These are phyloP conservation scores for Venustoraphidia nigricollis DNA, from an alignment of 2,888 invertebrate species.

Conservation along the genomic window DNA sequence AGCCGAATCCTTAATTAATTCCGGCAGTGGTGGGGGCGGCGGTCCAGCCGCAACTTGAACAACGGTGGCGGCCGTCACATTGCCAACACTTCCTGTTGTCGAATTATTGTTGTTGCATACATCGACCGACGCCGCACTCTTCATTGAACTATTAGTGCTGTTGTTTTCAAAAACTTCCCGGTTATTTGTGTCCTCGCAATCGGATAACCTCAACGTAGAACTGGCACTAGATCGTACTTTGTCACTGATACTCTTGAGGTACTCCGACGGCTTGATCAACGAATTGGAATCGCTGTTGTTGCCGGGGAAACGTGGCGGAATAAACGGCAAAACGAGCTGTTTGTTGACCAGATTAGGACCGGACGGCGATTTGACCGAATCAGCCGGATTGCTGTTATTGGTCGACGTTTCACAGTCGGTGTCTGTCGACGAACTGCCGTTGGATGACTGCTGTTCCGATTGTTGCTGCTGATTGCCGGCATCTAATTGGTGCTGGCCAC, in stretches of 20 bases:
- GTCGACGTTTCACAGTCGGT: constrained; percentile 18
- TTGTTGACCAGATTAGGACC: constrained; percentile 58
- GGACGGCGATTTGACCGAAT: constrained; percentile 9
- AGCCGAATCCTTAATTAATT: constrained; percentile 15
- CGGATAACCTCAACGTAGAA: constrained; percentile 27
- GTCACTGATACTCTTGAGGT: constrained; percentile 66
- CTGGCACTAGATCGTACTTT: constrained; percentile 35
- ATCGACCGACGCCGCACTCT: not conserved
- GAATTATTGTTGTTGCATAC: too few species aligned
- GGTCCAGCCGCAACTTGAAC: constrained; percentile 38
- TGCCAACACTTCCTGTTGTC: constrained; percentile 15
- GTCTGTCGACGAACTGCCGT: constrained; percentile 30
- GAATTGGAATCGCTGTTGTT: constrained; percentile 51
- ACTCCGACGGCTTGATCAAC: constrained; percentile 85
- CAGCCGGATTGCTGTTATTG: constrained; percentile 12
- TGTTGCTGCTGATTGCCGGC: constrained; percentile 17
- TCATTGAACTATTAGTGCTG: constrained; percentile 3
- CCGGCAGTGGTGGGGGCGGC: constrained; percentile 32
- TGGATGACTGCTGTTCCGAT: constrained; percentile 20
- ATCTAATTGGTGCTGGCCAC: constrained; percentile 26
- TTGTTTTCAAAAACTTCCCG: constrained; percentile 16
- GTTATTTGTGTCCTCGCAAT: constrained; percentile 21
- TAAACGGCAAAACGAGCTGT: constrained; percentile 75
- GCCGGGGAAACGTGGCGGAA: constrained; percentile 76
- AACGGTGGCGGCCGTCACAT: constrained; percentile 24